These are phyloP conservation scores for Phymatocera aterrima DNA, from an alignment of 2,888 invertebrate genomes.

Conservation along the genomic window DNA sequence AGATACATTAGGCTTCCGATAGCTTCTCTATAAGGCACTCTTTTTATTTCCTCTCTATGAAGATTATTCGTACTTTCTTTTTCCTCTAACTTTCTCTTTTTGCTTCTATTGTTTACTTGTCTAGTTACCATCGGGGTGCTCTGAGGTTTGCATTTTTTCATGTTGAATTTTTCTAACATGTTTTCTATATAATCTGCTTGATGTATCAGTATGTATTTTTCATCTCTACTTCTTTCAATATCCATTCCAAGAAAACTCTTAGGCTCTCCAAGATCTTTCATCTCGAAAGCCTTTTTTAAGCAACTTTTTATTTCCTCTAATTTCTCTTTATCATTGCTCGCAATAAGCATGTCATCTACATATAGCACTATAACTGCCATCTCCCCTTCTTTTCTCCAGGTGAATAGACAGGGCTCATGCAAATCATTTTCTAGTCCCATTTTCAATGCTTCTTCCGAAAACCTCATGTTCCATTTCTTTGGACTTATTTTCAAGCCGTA, in stretches of 20 bases:
- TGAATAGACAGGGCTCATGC: conserved; percentile 46
- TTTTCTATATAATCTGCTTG: conserved; percentile 1
- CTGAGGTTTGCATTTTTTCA: background rate
- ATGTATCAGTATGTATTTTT: background rate
- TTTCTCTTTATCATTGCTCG: too few species aligned
- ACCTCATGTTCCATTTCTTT: conserved; percentile 54
- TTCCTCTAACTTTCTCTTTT: conserved; percentile 20
- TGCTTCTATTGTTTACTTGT: conserved; percentile 46
- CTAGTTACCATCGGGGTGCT: conserved; percentile 51
- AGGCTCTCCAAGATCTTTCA: too few species aligned
- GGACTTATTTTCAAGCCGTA: conserved; percentile 53
- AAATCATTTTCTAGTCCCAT: too few species aligned
- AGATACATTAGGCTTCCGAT: conserved; percentile 56
- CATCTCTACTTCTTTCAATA: too few species aligned
- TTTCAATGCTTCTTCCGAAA: conserved; percentile 52
- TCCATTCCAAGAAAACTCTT: too few species aligned
- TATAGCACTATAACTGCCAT: too few species aligned
- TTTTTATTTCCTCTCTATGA: background rate
- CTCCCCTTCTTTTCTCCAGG: conserved; percentile 46
- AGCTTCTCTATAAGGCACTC: conserved; percentile 52
- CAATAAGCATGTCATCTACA: too few species aligned
- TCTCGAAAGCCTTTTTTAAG: too few species aligned
- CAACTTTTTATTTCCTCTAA: too few species aligned
- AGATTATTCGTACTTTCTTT: background rate
- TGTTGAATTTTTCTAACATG: background rate